Evolutionary conservation across 1,140 invertebrate genomes (phyloP), one percentile per base, ranked within the genome.

Genomic region (Drosophila nebulosa): DNA sequence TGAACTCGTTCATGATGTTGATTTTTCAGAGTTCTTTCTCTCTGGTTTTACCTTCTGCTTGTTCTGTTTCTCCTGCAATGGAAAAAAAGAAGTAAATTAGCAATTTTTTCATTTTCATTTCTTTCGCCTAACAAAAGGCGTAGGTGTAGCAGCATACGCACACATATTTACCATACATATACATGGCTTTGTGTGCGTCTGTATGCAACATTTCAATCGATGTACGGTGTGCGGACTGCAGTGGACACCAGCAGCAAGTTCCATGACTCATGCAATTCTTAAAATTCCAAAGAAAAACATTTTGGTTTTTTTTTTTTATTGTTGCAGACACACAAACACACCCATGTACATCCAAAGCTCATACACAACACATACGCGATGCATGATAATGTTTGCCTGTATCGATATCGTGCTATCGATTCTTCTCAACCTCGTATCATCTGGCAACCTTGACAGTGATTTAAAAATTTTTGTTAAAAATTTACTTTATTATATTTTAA

Each of bases 1-100:
- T 85, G 77, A 85, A 84, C 80, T 84, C 81, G 77, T 85, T 86
- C 65, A 69, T 76, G 73, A 64, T 69, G 50, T 63, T 74, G 60
- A 69, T 69, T 77, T 77, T 74, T 66, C 57, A 32, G 73, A 57
- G 57, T 75, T 69, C 26, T 51, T 39, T 42, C 39, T 62, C 24
- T 51, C 51, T 57, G 67, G 18, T 51, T 61, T 21, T 69, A 12
- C 10, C 10, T 32, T 3, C 30, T 32, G 3, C 27, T 55, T 32
- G 3, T 5, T 55, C 73, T 77, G 50, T 64, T 72, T 79, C 69
- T 51, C 53, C 55, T 80, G 58, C 52, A 55, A 50, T 30, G 7
- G 10, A 12, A 32, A 50, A 36, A 75, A 55, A 64, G 58, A 61
- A 42, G 42, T 69, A 68, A 46, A 74, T 51, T 24, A 35, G 66